phyloP scores from a whole-genome alignment of 2,888 invertebrate species.

The Protodeltote pygarga region DNA sequence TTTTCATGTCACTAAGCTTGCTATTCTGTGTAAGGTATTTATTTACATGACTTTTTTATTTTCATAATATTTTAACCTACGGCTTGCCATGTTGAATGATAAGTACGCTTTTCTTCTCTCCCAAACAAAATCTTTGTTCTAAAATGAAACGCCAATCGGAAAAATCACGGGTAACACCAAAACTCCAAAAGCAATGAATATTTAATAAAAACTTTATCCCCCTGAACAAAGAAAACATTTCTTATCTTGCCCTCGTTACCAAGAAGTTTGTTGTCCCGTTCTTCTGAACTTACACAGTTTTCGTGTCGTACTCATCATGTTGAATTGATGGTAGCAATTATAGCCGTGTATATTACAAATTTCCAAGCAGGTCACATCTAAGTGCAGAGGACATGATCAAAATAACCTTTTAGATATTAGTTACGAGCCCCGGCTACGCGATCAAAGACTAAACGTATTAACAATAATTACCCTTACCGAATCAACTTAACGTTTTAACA shows the following conservation, averaged over 20 bases:
- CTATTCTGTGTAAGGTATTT: too few species aligned
- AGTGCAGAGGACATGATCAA: conserved; percentile 8
- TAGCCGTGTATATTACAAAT: conserved; percentile 2
- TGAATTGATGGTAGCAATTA: conserved; percentile 5
- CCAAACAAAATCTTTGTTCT: background rate
- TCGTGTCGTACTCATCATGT: conserved; percentile 17
- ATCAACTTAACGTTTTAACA: conserved; percentile 40
- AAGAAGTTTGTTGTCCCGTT: conserved; percentile 29
- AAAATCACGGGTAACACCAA: conserved; percentile 22
- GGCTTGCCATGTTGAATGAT: background rate
- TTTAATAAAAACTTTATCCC: conserved; percentile 38
- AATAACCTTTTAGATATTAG: conserved; percentile 20
- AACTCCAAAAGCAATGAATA: conserved; percentile 31
- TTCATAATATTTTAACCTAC: too few species aligned
- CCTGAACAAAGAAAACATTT: conserved; percentile 39
- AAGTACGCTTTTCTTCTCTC: background rate
- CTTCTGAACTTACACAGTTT: conserved; percentile 16
- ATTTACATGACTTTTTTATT: too few species aligned
- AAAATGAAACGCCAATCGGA: conserved; percentile 17
- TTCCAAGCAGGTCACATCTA: conserved; percentile 1
- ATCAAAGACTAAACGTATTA: conserved; percentile 37
- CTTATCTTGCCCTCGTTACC: conserved; percentile 38
- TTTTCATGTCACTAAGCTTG: too few species aligned
- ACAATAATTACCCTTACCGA: conserved; percentile 41
- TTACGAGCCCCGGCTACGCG: conserved; percentile 8